A percentile compares a stretch with the other conserved stretches of the same genome.
Evolutionary conservation across 37 sponge, comb jelly and placozoan genomes (phyloP).

Genomic region (Hexactinellida sp.): DNA sequence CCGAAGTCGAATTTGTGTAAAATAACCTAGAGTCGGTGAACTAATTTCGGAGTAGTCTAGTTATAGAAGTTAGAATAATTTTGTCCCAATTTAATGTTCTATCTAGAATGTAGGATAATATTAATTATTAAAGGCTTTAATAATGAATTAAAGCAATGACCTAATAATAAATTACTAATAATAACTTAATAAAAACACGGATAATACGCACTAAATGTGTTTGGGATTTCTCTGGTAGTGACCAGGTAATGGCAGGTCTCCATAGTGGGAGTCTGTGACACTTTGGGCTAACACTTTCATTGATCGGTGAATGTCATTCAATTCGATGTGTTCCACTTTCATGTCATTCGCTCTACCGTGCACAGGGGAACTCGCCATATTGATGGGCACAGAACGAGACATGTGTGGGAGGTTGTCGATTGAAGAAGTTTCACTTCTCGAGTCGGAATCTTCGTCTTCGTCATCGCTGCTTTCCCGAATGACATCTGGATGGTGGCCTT

Average conservation of each 20-base stretch:
- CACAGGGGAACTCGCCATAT: neutral
- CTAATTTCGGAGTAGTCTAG: no score
- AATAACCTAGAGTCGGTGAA: no score
- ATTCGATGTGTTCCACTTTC: neutral
- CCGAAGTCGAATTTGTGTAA: no score
- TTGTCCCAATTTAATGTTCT: no score
- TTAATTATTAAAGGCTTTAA: no score
- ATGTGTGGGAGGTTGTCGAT: neutral
- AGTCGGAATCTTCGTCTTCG: neutral
- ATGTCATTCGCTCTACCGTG: neutral
- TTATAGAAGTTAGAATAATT: no score
- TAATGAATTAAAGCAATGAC: no score
- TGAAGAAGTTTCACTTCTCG: neutral
- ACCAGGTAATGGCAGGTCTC: conserved; percentile 2
- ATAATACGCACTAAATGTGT: neutral
- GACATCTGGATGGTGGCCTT: neutral
- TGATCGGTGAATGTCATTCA: neutral
- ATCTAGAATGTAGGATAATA: no score
- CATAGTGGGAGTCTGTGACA: neutral
- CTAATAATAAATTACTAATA: neutral
- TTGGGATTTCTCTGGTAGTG: neutral
- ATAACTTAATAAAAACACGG: neutral
- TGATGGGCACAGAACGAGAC: neutral
- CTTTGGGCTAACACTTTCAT: neutral
- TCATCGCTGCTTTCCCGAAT: neutral